Evolutionary conservation across 2,888 invertebrate species (phyloP), one percentile per base, ranked within the genome.

Genomic region (Zygaena filipendulae): DNA sequence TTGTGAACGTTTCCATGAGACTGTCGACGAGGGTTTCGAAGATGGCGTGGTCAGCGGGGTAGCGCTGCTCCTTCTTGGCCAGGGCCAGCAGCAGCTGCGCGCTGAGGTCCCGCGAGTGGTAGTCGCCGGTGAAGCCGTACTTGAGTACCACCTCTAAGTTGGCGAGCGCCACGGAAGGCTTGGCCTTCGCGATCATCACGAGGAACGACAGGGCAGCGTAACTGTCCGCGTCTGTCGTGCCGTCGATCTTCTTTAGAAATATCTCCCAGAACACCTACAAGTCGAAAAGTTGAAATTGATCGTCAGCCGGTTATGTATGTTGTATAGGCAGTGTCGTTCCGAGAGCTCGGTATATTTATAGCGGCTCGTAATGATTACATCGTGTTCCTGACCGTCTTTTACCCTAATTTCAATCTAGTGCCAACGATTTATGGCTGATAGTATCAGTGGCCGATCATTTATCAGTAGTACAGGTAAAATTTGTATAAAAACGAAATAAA

Each of bases 241-340:
- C 84, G 21, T 88, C 84, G 7, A 86, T 75, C 53, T 89, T 87
- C 47, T 88, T 82, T 0, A 91, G 84, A 54, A 92, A 93, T 48
- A 87, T 87, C 62, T 94, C 91, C 90, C 94, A 96, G 33, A 96
- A 75, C 7, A 91, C 85, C 82, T 92, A 74, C 33, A 83, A 35
- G 18, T n/a, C n/a, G n/a, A n/a, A n/a, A n/a, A n/a, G n/a, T n/a
- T n/a, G n/a, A n/a, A n/a, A n/a, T n/a, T n/a, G n/a, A n/a, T n/a
- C n/a, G n/a, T n/a, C n/a, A n/a, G n/a, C n/a, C n/a, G n/a, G n/a
- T n/a, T n/a, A n/a, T n/a, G n/a, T n/a, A n/a, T n/a, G n/a, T n/a
- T n/a, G n/a, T n/a, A n/a, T n/a, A n/a, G n/a, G n/a, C n/a, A n/a
- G n/a, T n/a, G n/a, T n/a, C n/a, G n/a, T n/a, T n/a, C n/a, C n/a